These are phyloP conservation scores for Onychomys torridus DNA, from an alignment of 2,797 vertebrate genomes.

Conservation along the genomic window DNA sequence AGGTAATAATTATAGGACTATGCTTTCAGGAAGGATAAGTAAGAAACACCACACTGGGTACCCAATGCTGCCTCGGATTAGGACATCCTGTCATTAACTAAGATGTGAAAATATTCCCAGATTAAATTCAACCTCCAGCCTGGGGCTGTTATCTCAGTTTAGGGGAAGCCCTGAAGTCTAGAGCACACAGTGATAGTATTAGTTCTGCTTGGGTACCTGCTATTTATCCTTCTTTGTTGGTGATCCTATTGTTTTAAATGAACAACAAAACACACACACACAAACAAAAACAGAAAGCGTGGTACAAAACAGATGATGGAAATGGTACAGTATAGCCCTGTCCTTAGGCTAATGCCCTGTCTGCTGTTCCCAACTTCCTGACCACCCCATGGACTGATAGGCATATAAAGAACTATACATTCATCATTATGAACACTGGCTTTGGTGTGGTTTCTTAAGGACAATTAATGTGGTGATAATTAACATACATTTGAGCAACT, in stretches of 20 bases:
- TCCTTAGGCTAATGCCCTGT: background rate
- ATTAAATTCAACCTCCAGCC: background rate
- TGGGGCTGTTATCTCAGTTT: background rate
- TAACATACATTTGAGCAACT: background rate
- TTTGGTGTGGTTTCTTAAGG: background rate
- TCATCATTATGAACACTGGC: background rate
- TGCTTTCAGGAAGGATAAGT: background rate
- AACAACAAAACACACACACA: background rate
- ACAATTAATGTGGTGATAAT: background rate
- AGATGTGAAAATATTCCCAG: background rate
- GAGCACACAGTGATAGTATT: background rate
- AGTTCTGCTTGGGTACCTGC: background rate
- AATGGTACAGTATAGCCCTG: background rate
- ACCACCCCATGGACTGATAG: background rate
- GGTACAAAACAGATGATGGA: background rate
- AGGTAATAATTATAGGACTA: background rate
- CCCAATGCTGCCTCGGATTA: no score
- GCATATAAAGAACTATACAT: background rate
- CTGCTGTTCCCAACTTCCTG: background rate
- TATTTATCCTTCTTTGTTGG: background rate
- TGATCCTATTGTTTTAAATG: background rate
- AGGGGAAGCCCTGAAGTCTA: background rate
- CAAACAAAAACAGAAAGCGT: background rate
- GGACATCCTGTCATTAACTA: background rate
- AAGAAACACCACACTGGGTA: background rate